Evolutionary conservation across 2,113 vertebrate genomes (phyloP).

Genomic region (Salvelinus fontinalis): DNA sequence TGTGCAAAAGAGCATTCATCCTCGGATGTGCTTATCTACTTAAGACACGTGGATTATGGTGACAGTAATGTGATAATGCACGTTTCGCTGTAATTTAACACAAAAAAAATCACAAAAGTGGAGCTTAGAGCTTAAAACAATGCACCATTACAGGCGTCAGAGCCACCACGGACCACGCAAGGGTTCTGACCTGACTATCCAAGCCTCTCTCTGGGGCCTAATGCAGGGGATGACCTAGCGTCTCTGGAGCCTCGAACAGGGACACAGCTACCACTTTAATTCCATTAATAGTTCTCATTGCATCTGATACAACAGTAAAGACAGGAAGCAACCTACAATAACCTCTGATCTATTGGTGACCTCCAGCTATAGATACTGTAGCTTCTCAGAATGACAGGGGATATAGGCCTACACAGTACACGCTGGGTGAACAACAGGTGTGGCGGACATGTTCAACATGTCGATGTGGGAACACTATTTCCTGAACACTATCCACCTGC

Average conservation of each 20-base stretch:
- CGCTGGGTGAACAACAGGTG: too few relatives aligned
- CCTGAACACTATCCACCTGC: too few relatives aligned
- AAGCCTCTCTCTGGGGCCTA: constrained; percentile 22
- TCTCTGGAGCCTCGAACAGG: not conserved
- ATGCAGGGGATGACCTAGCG: constrained; percentile 1
- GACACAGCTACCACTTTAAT: constrained; percentile 15
- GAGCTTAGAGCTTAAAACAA: constrained; percentile 68
- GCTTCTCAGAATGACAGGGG: too few relatives aligned
- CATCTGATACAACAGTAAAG: constrained; percentile 25
- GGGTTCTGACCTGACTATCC: constrained; percentile 47
- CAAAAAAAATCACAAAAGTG: constrained; percentile 55
- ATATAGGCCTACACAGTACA: too few relatives aligned
- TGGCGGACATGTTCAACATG: too few relatives aligned
- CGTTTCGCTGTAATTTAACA: constrained; percentile 69
- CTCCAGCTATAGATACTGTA: too few relatives aligned
- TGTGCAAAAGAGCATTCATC: constrained; percentile 75
- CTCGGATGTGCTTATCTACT: constrained; percentile 71
- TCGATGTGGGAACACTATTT: too few relatives aligned
- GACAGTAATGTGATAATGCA: constrained; percentile 73
- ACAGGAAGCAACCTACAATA: constrained; percentile 34
- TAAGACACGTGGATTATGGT: constrained; percentile 73
- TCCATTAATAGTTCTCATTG: constrained; percentile 35
- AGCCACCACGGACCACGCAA: constrained; percentile 29
- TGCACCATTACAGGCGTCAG: constrained; percentile 48
- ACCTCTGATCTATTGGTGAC: not conserved